phyloP scores from a whole-genome alignment of 2,888 invertebrate genomes.

The Tenthredo mesomela region DNA sequence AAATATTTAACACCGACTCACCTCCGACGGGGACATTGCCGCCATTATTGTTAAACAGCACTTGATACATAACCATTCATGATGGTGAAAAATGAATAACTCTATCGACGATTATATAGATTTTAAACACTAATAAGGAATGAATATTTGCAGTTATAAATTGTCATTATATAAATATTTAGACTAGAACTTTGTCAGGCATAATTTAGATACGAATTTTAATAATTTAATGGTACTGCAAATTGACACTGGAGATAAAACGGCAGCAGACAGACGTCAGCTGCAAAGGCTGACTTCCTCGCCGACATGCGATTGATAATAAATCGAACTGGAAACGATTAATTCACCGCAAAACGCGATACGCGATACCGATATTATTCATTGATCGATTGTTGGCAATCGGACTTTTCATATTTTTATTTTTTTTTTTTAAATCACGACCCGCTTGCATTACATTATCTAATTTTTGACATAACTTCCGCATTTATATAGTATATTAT shows the following conservation, averaged over 20 bases:
- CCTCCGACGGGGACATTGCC: slow-evolving; percentile 88
- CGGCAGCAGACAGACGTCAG: slow-evolving; percentile 36
- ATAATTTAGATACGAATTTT: slow-evolving; percentile 30
- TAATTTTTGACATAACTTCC: not conserved
- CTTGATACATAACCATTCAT: slow-evolving; percentile 73
- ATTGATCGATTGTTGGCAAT: not conserved
- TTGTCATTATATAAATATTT: slow-evolving; percentile 18
- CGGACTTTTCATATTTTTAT: not conserved
- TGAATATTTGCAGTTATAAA: slow-evolving; percentile 23
- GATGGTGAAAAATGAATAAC: slow-evolving; percentile 58
- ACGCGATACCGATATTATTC: not conserved
- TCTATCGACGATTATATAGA: not conserved
- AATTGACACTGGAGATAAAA: slow-evolving; percentile 37
- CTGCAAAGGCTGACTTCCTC: not conserved
- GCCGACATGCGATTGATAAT: not conserved
- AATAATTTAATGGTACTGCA: slow-evolving; percentile 6
- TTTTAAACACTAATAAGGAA: not conserved
- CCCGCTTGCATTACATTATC: not conserved
- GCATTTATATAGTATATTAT: not conserved
- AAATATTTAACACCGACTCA: slow-evolving; percentile 75
- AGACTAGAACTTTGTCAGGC: not conserved
- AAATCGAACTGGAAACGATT: not conserved
- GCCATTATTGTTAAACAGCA: slow-evolving; percentile 83
- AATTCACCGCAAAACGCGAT: not conserved
- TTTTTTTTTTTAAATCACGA: not conserved